Evolutionary conservation across 2,113 vertebrate genomes (phyloP).

Genomic region (Sylvilagus bachmani): DNA sequence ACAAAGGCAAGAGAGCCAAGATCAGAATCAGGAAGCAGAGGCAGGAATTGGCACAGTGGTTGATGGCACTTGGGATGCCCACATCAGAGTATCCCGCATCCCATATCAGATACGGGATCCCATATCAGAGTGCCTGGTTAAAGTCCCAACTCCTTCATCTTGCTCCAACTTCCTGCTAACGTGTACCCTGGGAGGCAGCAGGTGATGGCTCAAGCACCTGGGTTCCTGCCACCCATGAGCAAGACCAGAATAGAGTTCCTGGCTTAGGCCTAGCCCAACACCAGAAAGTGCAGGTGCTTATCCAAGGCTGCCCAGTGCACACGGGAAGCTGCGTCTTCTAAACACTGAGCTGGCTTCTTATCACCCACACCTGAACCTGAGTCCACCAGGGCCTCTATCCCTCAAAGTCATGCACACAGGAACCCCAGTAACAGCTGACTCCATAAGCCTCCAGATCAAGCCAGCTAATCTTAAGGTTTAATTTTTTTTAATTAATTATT

Average conservation of each 20-base stretch:
- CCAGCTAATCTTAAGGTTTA: neutral
- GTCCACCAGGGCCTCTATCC: neutral
- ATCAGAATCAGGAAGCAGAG: neutral
- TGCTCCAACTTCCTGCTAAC: no score
- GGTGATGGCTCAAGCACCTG: no score
- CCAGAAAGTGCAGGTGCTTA: neutral
- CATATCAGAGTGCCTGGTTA: no score
- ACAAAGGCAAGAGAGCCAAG: neutral
- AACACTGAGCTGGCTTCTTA: neutral
- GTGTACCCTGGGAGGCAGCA: no score
- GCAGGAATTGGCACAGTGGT: no score
- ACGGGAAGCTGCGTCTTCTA: neutral
- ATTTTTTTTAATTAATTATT: neutral
- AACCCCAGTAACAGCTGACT: neutral
- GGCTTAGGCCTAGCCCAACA: no score
- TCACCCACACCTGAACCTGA: neutral
- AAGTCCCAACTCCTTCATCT: no score
- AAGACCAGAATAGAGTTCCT: no score
- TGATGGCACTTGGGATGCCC: no score
- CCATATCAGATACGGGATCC: no score
- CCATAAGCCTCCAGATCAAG: neutral
- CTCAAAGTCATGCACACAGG: neutral
- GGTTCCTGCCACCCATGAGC: no score
- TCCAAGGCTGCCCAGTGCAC: neutral
- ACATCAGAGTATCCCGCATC: no score